Evolutionary conservation across 2,797 vertebrate species (phyloP).

Genomic region (Neopelma chrysocephalum): DNA sequence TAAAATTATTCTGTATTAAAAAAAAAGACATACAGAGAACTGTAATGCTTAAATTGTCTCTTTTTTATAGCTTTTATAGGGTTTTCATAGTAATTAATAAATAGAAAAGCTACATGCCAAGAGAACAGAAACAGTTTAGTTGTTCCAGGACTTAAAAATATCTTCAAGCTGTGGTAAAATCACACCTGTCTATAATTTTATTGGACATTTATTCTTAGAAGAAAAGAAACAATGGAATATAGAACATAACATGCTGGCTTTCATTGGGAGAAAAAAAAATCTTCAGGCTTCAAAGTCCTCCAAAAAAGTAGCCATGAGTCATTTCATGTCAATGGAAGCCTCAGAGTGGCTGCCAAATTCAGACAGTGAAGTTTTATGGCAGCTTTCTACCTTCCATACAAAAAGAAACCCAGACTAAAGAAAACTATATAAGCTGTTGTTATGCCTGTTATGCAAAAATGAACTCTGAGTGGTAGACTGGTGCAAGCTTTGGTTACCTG

Average conservation of each 20-base stretch:
- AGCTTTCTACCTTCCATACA: neutral
- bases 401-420: neutral
- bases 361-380: neutral
- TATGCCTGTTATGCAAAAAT: neutral
- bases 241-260: neutral
- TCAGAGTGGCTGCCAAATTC: slow-evolving; percentile 1
- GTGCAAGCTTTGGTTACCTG: neutral
- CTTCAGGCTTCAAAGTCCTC: neutral
- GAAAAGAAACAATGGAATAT: neutral
- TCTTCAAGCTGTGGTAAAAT: slow-evolving; percentile 54
- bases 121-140: slow-evolving; percentile 45
- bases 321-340: neutral
- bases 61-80: neutral
- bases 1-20: neutral
- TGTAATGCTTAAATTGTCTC: neutral
- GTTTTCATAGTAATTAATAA: slow-evolving; percentile 16
- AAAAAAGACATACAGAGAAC: neutral
- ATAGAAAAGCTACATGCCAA: neutral
- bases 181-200: slow-evolving; percentile 33
- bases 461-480: neutral
- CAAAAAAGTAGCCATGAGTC: neutral
- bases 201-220: slow-evolving; percentile 28
- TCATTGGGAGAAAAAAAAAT: neutral
- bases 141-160: slow-evolving; percentile 43
- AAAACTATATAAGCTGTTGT: neutral